These are phyloP conservation scores for Eleginops maclovinus DNA, from an alignment of 2,113 vertebrate genomes.

Conservation along the genomic window DNA sequence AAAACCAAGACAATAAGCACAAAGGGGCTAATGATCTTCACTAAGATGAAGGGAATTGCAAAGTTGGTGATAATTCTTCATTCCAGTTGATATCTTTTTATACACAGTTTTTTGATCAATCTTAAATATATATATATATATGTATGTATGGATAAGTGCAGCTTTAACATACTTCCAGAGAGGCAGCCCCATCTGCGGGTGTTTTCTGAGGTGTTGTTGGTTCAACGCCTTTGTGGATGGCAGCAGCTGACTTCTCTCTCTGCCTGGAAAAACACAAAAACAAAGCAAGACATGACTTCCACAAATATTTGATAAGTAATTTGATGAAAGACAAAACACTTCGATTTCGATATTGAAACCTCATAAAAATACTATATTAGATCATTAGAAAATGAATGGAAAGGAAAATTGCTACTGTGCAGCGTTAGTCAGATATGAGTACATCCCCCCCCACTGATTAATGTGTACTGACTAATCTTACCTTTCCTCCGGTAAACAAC, in stretches of 20 bases:
- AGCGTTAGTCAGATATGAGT: background rate
- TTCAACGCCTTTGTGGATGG: constrained; percentile 12
- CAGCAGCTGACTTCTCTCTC: constrained; percentile 17
- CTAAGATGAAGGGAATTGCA: background rate
- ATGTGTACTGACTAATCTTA: constrained; percentile 53
- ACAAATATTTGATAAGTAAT: background rate
- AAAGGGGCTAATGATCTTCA: background rate
- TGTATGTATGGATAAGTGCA: background rate
- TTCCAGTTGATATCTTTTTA: background rate
- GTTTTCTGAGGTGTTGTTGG: constrained; percentile 32
- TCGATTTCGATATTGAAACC: background rate
- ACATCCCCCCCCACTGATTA: background rate
- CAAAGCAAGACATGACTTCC: background rate
- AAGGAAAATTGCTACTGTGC: background rate
- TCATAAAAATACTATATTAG: constrained; percentile 12
- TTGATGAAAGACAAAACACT: background rate
- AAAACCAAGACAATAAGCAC: background rate
- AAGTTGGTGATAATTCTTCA: background rate
- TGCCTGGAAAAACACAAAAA: constrained; percentile 41
- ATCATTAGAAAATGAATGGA: background rate
- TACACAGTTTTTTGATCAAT: background rate
- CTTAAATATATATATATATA: background rate
- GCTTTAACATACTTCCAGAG: constrained; percentile 51
- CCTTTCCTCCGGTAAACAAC: constrained; percentile 69
- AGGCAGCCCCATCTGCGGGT: constrained; percentile 28